Evolutionary conservation across 2,113 vertebrate genomes (phyloP).

Genomic region (Gymnobelideus leadbeateri): DNA sequence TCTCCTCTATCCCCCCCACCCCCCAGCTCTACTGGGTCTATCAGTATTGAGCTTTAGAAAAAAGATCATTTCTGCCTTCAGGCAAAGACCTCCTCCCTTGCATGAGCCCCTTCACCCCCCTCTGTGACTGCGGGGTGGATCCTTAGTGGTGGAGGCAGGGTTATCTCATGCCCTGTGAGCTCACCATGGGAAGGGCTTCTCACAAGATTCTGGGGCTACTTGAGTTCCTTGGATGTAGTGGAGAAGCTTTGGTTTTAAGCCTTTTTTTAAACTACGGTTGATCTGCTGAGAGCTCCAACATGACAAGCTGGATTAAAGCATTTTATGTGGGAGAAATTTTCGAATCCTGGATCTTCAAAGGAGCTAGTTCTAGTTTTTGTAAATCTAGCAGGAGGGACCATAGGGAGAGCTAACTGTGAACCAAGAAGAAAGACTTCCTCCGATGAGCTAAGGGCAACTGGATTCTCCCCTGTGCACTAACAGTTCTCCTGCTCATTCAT

Average conservation of each 20-base stretch:
- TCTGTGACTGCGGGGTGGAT: neutral
- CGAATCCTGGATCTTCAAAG: conserved; percentile 69
- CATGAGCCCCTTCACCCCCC: neutral
- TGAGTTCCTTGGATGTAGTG: conserved; percentile 78
- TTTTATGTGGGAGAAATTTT: conserved; percentile 79
- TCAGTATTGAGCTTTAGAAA: neutral
- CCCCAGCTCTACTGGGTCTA: neutral
- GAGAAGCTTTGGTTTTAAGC: conserved; percentile 72
- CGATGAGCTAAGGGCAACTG: neutral
- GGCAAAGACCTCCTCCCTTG: neutral
- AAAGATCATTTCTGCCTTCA: neutral
- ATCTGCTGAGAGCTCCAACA: conserved; percentile 78
- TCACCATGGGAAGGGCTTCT: neutral
- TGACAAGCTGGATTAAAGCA: conserved; percentile 80
- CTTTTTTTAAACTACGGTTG: conserved; percentile 77
- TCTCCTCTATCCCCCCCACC: no score
- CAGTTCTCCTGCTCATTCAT: neutral
- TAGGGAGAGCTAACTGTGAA: neutral
- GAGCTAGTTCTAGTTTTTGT: neutral
- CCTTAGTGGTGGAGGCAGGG: neutral
- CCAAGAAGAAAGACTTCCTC: neutral
- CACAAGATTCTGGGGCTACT: neutral
- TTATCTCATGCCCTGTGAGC: neutral
- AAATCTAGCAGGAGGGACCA: neutral
- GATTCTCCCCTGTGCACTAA: neutral